Evolutionary conservation across 2,113 vertebrate species (phyloP).

Genomic region (Oxyura jamaicensis): DNA sequence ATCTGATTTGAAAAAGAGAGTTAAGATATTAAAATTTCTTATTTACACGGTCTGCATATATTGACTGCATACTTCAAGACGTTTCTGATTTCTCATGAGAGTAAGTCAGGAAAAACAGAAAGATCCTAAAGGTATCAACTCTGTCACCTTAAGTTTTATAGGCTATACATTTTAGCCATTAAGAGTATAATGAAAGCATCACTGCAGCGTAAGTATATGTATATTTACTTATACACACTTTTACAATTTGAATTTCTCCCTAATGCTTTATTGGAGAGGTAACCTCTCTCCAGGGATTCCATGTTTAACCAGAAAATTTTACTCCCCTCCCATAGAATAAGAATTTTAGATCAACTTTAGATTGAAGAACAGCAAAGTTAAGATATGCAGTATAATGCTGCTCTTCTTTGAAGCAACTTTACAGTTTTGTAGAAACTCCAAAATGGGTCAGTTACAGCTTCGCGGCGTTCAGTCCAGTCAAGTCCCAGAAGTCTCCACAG

Average conservation of each 20-base stretch:
- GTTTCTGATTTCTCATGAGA: neutral
- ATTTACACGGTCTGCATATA: neutral
- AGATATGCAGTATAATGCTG: neutral
- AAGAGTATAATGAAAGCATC: neutral
- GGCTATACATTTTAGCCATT: neutral
- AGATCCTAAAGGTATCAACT: neutral
- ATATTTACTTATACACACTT: neutral
- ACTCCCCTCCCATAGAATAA: neutral
- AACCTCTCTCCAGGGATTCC: neutral
- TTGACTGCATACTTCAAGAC: neutral
- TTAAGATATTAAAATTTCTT: neutral
- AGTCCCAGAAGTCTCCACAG: neutral
- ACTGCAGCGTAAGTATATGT: neutral
- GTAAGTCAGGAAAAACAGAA: neutral
- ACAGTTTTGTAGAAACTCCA: neutral
- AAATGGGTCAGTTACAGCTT: neutral
- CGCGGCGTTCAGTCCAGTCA: neutral
- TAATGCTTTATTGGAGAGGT: neutral
- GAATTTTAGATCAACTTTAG: neutral
- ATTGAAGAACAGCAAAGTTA: neutral
- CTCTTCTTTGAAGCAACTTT: neutral
- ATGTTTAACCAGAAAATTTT: neutral
- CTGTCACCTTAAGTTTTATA: neutral
- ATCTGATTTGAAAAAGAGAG: conserved; percentile 67
- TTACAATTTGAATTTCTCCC: neutral